Percentiles rank a stretch among this genome's conserved stretches.
phyloP scores from a whole-genome alignment of 2,113 vertebrate species.

The Antidorcas marsupialis region DNA sequence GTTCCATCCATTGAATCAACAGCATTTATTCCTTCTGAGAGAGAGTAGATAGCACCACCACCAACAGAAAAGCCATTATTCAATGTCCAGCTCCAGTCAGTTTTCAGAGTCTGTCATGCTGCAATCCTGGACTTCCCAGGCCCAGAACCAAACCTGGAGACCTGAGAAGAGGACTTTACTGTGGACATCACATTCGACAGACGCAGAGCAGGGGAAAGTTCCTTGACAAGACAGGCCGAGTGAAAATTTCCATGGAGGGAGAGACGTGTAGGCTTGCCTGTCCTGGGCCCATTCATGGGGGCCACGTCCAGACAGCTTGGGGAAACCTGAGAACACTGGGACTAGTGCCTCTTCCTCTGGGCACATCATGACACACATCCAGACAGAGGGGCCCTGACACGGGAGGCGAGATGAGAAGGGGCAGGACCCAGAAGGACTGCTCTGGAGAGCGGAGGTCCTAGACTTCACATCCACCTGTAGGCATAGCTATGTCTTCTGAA shows the following conservation, averaged over 20 bases:
- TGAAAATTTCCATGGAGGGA: neutral
- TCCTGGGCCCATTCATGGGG: accelerated
- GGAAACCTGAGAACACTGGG: neutral
- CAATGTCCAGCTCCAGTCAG: neutral
- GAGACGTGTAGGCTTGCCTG: too few relatives aligned
- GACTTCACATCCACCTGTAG: neutral
- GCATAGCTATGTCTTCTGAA: neutral
- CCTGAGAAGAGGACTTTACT: neutral
- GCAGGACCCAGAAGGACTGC: neutral
- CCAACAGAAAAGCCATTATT: neutral
- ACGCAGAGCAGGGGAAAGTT: neutral
- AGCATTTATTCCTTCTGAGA: neutral
- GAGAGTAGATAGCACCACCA: neutral
- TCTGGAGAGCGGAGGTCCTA: neutral
- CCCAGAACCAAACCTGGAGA: neutral
- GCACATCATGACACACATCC: neutral
- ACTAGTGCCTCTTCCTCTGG: neutral
- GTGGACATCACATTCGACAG: neutral
- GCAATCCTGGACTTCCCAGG: neutral
- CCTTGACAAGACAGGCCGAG: too few relatives aligned
- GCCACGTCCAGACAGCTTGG: neutral
- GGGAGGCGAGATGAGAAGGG: too few relatives aligned
- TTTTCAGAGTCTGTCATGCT: neutral
- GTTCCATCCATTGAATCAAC: too few relatives aligned
- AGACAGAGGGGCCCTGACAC: neutral